Conservation (phyloP, 2,888 invertebrate genomes). For the Tetramorium bicarinatum region DNA sequence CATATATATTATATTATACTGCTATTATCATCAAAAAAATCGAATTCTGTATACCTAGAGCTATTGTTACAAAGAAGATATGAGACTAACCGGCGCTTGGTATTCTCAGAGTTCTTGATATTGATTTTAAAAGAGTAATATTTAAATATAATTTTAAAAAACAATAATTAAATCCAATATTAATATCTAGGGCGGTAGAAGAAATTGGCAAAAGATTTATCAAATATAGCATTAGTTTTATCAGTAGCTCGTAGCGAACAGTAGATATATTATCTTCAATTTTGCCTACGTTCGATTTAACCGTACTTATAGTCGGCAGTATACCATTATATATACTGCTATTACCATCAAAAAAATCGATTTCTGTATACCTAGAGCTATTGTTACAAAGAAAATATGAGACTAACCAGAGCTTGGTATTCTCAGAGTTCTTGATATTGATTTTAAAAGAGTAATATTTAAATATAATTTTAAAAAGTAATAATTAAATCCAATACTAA, state of each 20-base stretch:
- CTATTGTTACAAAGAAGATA: neutral
- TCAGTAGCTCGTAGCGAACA: too few relatives aligned
- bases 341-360: constrained; percentile 2
- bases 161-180: neutral
- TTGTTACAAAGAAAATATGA: neutral
- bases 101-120: neutral
- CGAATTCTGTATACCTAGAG: neutral
- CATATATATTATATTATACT: neutral
- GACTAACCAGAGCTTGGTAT: neutral
- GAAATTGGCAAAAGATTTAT: neutral
- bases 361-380: neutral
- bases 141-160: neutral
- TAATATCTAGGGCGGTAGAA: neutral
- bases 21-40: neutral
- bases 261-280: neutral
- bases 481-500: neutral
- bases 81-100: neutral
- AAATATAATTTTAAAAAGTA: neutral
- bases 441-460: neutral
- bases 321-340: neutral
- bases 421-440: neutral
- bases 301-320: constrained; percentile 27
- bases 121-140: constrained; percentile 4
- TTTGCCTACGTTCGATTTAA: neutral
- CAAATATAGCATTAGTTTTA: neutral